Conservation (phyloP, 2,888 invertebrate species). For the Chironomus riparius region DNA sequence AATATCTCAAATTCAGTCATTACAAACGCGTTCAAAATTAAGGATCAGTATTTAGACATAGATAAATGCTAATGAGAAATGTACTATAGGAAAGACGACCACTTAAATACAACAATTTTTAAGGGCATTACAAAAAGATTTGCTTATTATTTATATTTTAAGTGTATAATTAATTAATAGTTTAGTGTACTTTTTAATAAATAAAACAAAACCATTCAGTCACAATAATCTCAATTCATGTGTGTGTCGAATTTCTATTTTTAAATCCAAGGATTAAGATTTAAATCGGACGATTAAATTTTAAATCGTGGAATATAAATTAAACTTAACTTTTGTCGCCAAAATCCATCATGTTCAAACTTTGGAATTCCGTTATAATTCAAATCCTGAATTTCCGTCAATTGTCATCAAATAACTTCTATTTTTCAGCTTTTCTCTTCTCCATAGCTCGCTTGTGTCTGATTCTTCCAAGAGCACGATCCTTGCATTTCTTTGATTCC, state of each 20-base stretch:
- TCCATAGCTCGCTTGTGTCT: not conserved
- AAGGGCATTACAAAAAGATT: not conserved
- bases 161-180: not conserved
- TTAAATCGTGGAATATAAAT: too few species aligned
- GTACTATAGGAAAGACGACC: not conserved
- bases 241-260: too few species aligned
- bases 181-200: not conserved
- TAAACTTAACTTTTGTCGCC: too few species aligned
- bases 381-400: too few species aligned
- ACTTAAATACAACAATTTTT: not conserved
- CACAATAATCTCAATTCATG: too few species aligned
- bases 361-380: too few species aligned
- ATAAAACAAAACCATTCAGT: not conserved
- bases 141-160: not conserved
- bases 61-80: not conserved
- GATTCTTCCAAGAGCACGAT: not conserved
- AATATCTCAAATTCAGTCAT: constrained; percentile 8
- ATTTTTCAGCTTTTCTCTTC: not conserved
- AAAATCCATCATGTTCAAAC: too few species aligned
- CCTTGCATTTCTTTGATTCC: not conserved
- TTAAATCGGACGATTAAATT: too few species aligned
- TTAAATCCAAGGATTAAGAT: too few species aligned
- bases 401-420: not conserved
- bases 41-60: not conserved
- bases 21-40: constrained; percentile 7